Base-by-base conservation (phyloP, 2,113 vertebrate species). In the Halcyon senegalensis region DNA sequence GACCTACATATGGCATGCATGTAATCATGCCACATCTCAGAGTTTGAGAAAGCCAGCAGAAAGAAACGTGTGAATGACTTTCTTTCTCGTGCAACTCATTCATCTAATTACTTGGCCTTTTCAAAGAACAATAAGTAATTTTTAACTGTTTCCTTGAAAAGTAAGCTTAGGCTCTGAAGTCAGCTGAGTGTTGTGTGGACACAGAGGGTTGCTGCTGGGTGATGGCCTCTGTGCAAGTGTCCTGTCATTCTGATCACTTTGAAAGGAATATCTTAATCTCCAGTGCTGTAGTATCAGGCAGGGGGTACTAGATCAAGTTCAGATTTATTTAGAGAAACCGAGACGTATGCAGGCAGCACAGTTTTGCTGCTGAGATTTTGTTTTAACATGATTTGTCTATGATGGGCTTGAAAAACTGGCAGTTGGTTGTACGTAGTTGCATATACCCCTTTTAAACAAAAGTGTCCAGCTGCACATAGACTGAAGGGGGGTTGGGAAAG, bases 1-100 rank as follows among this genome's bases (percentile, higher is more conserved):
- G 44, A 31, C 16, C 0, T 14, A 9, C 24, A 6, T 18, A 11
- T 33, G 56, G 9, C 30, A 20, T 1, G 0, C 14, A 19, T 12
- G 2, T n/a, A 78, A 59, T n/a, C 2, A 5, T 55, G n/a, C 25
- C 41, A 33, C 5, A 39, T 35, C 41, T 82, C 28, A 7, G 44
- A 10, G 8, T 23, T 24, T 46, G 60, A 86, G 55, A 90, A 83
- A 48, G 12, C 27, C 23, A 48, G 9, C 7, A 62, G 62, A 43
- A 70, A 37, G 24, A 66, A 58, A 56, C 53, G 13, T n/a, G 21
- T 2, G 2, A 63, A 62, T 31, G 74, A 19, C 64, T 63, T 73
- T 23, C 7, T 48, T 84, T 78, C 46, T 55, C 18, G 17, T 20
- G 16, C 23, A 66, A 20, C 9, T 84, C 13, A 14, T 19, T 76